Evolutionary conservation across 2,888 invertebrate genomes (phyloP).

Genomic region (Cremastinae sp.): DNA sequence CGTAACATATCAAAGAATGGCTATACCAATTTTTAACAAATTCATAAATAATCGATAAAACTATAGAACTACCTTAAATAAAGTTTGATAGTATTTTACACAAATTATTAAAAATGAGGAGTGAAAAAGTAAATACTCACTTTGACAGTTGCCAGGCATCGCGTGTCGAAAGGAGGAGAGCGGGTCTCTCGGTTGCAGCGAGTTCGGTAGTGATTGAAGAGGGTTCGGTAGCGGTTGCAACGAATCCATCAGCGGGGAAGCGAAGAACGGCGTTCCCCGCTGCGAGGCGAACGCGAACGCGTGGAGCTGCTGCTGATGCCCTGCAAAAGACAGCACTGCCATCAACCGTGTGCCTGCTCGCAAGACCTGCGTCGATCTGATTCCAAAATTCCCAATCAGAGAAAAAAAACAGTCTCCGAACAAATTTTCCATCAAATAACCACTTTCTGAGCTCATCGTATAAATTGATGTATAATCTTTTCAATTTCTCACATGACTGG

Average conservation of each 20-base stretch:
- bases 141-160: conserved; percentile 94
- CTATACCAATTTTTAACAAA: too few relatives aligned
- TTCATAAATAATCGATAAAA: too few relatives aligned
- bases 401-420: not conserved
- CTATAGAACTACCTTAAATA: too few relatives aligned
- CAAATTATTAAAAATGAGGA: too few relatives aligned
- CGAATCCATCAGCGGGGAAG: conserved; percentile 78
- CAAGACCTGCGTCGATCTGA: conserved; percentile 80
- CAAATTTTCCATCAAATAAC: too few relatives aligned
- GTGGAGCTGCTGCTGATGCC: conserved; percentile 97
- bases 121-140: conserved; percentile 85
- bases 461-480: too few relatives aligned
- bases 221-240: conserved; percentile 78
- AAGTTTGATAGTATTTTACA: too few relatives aligned
- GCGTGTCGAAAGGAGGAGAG: conserved; percentile 94
- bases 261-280: conserved; percentile 78
- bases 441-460: too few relatives aligned
- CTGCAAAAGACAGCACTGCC: conserved; percentile 94
- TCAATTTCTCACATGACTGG: too few relatives aligned
- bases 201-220: conserved; percentile 77
- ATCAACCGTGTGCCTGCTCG: conserved; percentile 82
- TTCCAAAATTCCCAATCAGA: not conserved
- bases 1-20: too few relatives aligned
- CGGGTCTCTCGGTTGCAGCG: conserved; percentile 89
- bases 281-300: conserved; percentile 88